Evolutionary conservation across 2,888 invertebrate genomes (phyloP), one percentile per base, ranked within the genome.

Genomic region (Phrixothrix hirtus): DNA sequence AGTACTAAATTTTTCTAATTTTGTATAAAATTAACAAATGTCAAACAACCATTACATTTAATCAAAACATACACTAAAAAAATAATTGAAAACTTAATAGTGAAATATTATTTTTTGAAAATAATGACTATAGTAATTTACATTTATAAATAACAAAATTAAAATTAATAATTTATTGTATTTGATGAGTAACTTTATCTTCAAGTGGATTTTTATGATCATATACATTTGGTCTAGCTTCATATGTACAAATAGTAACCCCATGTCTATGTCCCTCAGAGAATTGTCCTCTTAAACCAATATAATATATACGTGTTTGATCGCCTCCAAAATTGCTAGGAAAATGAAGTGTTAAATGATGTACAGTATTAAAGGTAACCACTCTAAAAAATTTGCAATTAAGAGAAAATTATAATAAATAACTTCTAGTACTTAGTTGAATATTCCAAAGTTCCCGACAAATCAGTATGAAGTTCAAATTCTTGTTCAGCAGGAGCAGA

Each of bases 201-300:
- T 82, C 77, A 47, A 85, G 70, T 62, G 84, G 81, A 49, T 84
- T 81, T 72, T 90, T 88, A 73, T 95, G 95, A 75, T 96, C 95
- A 29, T 87, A 81, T 7, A 90, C 79, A 76, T 90, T 94, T 10
- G 96, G 92, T 49, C 85, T 79, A 0, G 88, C 77, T 78, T 97
- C 96, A 74, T 97, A 97, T 37, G 87, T 89, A 69, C 93, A 92
- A 67, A 96, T 92, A 1, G 92, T 89, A 0, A 96, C 92, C 38
- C 94, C 95, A 72, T 95, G 94, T 61, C 86, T 81, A 68, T 89
- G 90, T 0, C 85, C 87, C 69, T 88, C 86, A 7, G 83, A 82
- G 79, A 89, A 99, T 78, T 98, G 97, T 13, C 98, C 99, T 72
- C 88, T 87, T 30, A 99, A 79, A 6, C 95, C 98, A 69, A 99